phyloP scores from a whole-genome alignment of 2,113 vertebrate species.

The Catharus bicknelli region DNA sequence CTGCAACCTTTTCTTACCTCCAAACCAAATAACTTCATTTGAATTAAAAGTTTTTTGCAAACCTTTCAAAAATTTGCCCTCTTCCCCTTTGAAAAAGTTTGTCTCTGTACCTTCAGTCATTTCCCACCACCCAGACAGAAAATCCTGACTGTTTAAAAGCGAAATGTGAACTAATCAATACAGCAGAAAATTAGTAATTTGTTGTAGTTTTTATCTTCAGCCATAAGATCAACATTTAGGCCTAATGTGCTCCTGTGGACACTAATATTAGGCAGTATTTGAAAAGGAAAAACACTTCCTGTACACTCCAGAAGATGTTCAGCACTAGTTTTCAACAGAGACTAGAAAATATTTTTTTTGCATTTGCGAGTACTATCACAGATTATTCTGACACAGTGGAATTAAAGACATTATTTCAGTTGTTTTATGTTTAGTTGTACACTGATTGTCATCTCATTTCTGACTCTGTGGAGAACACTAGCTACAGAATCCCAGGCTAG shows the following conservation, averaged over 20 bases:
- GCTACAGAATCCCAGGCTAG: not conserved
- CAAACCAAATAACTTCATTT: not conserved
- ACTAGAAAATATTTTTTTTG: not conserved
- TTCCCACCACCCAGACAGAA: fast-evolving
- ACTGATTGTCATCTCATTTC: not conserved
- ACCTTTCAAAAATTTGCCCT: not conserved
- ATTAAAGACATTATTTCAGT: not conserved
- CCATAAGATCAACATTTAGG: not conserved
- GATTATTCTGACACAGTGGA: not conserved
- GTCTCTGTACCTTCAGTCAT: not conserved
- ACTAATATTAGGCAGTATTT: not conserved
- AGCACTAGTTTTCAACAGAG: not conserved
- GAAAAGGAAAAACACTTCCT: not conserved
- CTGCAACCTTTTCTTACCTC: not conserved
- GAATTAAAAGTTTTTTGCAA: not conserved
- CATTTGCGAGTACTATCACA: not conserved
- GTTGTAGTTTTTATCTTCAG: not conserved
- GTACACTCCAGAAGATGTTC: not conserved
- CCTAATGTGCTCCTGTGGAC: not conserved
- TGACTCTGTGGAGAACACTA: not conserved
- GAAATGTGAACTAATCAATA: not conserved
- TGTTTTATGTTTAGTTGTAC: not conserved
- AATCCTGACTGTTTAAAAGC: not conserved
- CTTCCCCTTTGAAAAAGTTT: not conserved
- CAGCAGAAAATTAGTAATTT: not conserved